These are phyloP conservation scores for Ennomos fuscantarius DNA, from an alignment of 2,888 invertebrate genomes.

Conservation along the genomic window DNA sequence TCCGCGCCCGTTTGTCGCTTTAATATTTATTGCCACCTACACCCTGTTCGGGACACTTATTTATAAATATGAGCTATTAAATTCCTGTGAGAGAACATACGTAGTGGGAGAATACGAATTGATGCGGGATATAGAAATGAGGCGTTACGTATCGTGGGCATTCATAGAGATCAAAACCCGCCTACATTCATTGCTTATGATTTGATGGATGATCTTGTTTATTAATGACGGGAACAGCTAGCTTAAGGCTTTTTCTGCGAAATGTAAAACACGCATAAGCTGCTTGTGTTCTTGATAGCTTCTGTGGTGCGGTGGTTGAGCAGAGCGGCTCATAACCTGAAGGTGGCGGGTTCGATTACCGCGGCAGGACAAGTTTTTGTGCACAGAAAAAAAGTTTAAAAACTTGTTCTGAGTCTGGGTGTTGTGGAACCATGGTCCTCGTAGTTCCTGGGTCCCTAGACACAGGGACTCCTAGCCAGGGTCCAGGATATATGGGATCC, in stretches of 20 bases:
- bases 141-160: slow-evolving; percentile 35
- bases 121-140: slow-evolving; percentile 31
- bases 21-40: slow-evolving; percentile 66
- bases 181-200: slow-evolving; percentile 20
- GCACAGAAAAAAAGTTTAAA: too few species aligned
- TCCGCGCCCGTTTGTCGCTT: slow-evolving; percentile 62
- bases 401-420: too few species aligned
- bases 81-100: slow-evolving; percentile 48
- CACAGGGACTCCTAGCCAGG: too few species aligned
- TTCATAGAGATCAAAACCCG: slow-evolving; percentile 28
- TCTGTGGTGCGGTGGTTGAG: too few species aligned
- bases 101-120: slow-evolving; percentile 35
- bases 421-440: too few species aligned
- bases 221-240: slow-evolving; percentile 7
- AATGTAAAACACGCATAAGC: background rate
- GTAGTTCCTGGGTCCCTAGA: too few species aligned
- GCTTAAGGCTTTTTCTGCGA: background rate
- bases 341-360: too few species aligned
- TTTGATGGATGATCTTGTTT: slow-evolving; percentile 28
- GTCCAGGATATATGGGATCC: too few species aligned
- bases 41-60: slow-evolving; percentile 48
- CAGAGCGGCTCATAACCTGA: too few species aligned
- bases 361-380: too few species aligned
- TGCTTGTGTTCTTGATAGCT: too few species aligned
- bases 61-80: slow-evolving; percentile 59